These are phyloP conservation scores for Diachrysia chrysitis DNA, from an alignment of 2,888 invertebrate genomes.

Conservation along the genomic window DNA sequence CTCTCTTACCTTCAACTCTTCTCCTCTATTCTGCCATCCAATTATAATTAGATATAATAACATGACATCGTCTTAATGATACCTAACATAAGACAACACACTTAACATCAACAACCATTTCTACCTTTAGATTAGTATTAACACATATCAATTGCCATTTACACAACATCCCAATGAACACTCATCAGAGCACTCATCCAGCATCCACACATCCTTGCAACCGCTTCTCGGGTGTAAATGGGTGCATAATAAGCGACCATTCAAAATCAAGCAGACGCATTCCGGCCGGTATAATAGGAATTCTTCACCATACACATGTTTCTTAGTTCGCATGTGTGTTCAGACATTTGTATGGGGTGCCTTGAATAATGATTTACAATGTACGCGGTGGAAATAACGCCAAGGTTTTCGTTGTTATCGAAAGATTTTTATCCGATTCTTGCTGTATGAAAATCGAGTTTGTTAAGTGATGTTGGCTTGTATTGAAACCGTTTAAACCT, in stretches of 20 bases:
- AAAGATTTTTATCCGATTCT: slow-evolving; percentile 57
- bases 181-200: slow-evolving; percentile 29
- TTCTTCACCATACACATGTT: slow-evolving; percentile 85
- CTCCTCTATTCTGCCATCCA: too few species aligned
- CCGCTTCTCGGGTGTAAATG: slow-evolving; percentile 84
- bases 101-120: too few species aligned
- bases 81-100: too few species aligned
- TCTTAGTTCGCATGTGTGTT: slow-evolving; percentile 74
- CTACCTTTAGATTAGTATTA: too few species aligned
- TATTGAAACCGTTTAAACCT: slow-evolving; percentile 15
- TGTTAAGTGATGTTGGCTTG: slow-evolving; percentile 5
- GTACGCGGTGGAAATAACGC: slow-evolving; percentile 68
- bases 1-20: too few species aligned
- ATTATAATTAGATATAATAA: too few species aligned
- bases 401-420: slow-evolving; percentile 58
- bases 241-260: slow-evolving; percentile 88
- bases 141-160: too few species aligned
- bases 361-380: slow-evolving; percentile 87
- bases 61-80: too few species aligned
- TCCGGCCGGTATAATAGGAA: slow-evolving; percentile 85
- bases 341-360: slow-evolving; percentile 84
- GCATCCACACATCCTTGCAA: slow-evolving; percentile 34
- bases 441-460: slow-evolving; percentile 54
- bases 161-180: too few species aligned
- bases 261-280: slow-evolving; percentile 87